Conservation (phyloP, 2,113 vertebrate species). For the Marcusenius ussheri region DNA sequence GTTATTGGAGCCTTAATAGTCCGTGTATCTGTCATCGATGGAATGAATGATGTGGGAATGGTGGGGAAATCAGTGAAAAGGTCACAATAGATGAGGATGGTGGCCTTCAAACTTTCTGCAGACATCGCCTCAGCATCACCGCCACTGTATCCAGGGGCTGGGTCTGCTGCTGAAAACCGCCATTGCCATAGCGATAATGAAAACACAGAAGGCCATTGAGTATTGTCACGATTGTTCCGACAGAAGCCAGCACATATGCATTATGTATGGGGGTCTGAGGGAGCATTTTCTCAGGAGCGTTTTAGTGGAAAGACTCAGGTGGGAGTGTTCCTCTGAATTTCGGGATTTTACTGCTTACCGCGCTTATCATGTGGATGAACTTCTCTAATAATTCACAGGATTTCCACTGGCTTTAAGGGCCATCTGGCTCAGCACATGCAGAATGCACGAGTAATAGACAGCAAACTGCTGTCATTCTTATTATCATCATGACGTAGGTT, state of each 20-base stretch:
- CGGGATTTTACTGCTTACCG: neutral
- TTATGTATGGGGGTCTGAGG: neutral
- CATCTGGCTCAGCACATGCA: neutral
- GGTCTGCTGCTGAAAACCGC: no score
- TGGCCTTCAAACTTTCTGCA: neutral
- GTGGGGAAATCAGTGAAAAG: neutral
- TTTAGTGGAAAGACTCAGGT: neutral
- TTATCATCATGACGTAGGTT: neutral
- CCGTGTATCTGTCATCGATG: no score
- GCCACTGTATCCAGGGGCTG: neutral
- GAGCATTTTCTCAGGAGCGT: neutral
- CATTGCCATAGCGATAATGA: neutral
- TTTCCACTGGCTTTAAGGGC: neutral
- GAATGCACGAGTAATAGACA: neutral
- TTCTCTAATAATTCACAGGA: neutral
- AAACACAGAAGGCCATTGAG: neutral
- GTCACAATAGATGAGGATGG: neutral
- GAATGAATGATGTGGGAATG: neutral
- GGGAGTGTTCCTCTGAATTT: neutral
- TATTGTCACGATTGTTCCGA: neutral
- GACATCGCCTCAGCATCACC: neutral
- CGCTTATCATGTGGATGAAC: neutral
- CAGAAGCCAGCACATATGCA: neutral
- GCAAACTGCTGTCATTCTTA: neutral
- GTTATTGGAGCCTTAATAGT: neutral